Percentiles rank a stretch among this genome's conserved stretches.
These are phyloP conservation scores for Tricholaema leucomelas DNA, from an alignment of 2,113 vertebrate genomes.

Conservation along the genomic window DNA sequence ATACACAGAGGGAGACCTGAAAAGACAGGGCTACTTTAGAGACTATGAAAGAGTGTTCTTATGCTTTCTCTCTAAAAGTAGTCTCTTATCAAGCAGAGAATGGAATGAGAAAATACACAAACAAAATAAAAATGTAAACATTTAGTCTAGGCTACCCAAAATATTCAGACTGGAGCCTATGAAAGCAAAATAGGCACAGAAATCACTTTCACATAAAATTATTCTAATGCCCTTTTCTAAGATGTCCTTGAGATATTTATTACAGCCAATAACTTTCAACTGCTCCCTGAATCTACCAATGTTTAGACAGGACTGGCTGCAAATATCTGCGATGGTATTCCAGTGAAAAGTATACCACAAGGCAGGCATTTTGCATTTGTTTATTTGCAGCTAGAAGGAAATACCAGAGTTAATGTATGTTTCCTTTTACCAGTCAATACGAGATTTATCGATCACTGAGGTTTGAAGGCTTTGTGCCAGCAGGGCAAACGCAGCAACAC, in stretches of 20 bases:
- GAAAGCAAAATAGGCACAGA: conserved; percentile 42
- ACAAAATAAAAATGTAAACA: conserved; percentile 25
- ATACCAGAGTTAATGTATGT: neutral
- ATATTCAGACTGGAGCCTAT: neutral
- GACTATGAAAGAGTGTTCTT: neutral
- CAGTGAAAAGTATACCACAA: conserved; percentile 24
- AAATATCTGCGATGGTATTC: conserved; percentile 27
- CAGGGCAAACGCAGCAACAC: neutral
- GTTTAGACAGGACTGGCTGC: conserved; percentile 34
- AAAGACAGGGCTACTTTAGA: neutral
- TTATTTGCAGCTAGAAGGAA: conserved; percentile 53
- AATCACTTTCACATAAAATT: conserved; percentile 50
- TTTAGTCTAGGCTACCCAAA: conserved; percentile 21
- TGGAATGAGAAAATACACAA: conserved; percentile 2
- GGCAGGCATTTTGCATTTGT: conserved; percentile 25
- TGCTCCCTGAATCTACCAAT: conserved; percentile 11
- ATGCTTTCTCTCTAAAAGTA: neutral
- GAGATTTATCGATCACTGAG: conserved; percentile 30
- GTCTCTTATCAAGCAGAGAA: conserved; percentile 29
- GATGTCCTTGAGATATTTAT: conserved; percentile 50
- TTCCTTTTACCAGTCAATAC: conserved; percentile 17
- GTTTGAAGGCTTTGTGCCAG: neutral
- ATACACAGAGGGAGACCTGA: neutral
- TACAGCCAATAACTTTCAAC: conserved; percentile 62
- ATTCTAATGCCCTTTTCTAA: conserved; percentile 15